These are phyloP conservation scores for Eretmodus cyanostictus DNA, from an alignment of 2,113 vertebrate species.

Conservation along the genomic window DNA sequence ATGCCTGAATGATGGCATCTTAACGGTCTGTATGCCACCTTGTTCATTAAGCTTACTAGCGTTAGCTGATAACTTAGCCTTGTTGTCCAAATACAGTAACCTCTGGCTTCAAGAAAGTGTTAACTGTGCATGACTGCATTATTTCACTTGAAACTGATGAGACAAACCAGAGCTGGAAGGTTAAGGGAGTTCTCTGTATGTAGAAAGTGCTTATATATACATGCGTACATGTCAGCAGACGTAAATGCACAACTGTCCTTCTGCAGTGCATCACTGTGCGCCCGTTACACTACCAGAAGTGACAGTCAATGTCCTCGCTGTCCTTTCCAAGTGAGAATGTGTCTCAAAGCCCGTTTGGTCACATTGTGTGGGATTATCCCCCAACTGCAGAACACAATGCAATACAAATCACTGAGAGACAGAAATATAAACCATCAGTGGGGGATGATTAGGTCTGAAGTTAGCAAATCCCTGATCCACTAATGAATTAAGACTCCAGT, in stretches of 20 bases:
- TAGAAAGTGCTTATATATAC: background rate
- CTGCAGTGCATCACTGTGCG: background rate
- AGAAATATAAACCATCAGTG: slow-evolving; percentile 56
- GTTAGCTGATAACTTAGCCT: background rate
- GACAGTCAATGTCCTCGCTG: slow-evolving; percentile 24
- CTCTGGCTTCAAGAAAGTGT: background rate
- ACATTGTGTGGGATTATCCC: slow-evolving; percentile 61
- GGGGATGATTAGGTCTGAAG: slow-evolving; percentile 50
- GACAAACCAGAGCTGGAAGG: background rate
- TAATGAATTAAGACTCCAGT: slow-evolving; percentile 64
- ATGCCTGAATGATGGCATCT: background rate
- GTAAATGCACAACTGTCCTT: background rate
- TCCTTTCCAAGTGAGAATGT: slow-evolving; percentile 38
- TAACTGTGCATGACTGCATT: background rate
- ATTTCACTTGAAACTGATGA: background rate
- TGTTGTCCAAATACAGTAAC: background rate
- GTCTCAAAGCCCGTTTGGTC: slow-evolving; percentile 45
- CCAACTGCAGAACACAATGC: slow-evolving; percentile 41
- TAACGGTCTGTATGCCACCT: background rate
- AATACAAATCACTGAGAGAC: slow-evolving; percentile 38
- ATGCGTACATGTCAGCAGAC: background rate
- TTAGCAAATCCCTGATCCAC: slow-evolving; percentile 59
- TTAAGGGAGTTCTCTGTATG: background rate
- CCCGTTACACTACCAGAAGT: background rate
- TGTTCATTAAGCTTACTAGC: background rate